Percentiles rank a stretch among this genome's conserved stretches.
Evolutionary conservation across 2,888 invertebrate genomes (phyloP).

Genomic region (Cheilosia soror): DNA sequence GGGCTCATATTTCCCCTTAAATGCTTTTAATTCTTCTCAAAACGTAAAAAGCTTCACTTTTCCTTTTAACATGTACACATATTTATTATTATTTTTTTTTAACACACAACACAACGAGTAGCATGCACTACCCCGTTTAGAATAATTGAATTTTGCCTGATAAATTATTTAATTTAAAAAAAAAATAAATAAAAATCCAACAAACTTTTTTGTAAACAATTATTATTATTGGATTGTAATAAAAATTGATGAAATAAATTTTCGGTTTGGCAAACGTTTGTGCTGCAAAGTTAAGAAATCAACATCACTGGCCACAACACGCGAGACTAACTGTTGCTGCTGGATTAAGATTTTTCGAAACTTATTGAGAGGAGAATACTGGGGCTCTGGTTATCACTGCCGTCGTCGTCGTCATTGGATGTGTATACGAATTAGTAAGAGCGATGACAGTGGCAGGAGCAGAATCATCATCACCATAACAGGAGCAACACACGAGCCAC

Average conservation of each 20-base stretch:
- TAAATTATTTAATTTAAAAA: neutral
- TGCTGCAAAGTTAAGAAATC: neutral
- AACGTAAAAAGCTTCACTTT: conserved; percentile 43
- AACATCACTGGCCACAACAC: conserved; percentile 59
- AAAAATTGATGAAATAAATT: neutral
- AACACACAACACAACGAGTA: conserved; percentile 26
- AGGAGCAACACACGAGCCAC: conserved; percentile 11
- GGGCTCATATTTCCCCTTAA: conserved; percentile 13
- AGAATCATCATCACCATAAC: conserved; percentile 15
- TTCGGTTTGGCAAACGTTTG: neutral
- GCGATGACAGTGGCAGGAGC: conserved; percentile 23
- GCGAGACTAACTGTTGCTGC: conserved; percentile 74
- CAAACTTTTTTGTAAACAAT: neutral
- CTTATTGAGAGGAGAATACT: conserved; percentile 43
- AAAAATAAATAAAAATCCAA: neutral
- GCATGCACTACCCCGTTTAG: neutral
- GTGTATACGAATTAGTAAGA: conserved; percentile 47
- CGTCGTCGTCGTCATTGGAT: conserved; percentile 22
- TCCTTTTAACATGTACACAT: conserved; percentile 45
- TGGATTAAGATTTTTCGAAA: conserved; percentile 49
- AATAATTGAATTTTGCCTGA: conserved; percentile 1
- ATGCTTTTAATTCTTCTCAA: conserved; percentile 23
- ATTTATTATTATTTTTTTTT: conserved; percentile 17
- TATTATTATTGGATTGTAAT: neutral
- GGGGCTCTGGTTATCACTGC: conserved; percentile 31